Conservation (phyloP, 2,113 vertebrate genomes). For the Paradisaea rubra region DNA sequence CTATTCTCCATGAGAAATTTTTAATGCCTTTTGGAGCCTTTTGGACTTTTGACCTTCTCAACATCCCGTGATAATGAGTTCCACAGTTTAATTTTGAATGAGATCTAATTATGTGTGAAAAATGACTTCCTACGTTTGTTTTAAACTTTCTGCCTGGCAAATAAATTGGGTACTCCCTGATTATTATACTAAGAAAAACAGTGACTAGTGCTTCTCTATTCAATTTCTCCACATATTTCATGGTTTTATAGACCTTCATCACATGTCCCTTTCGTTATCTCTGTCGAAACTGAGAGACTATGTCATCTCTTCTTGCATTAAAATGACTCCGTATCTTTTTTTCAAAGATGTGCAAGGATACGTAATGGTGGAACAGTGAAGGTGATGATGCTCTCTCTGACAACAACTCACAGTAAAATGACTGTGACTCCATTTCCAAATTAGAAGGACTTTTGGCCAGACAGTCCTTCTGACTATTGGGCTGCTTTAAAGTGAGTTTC, state of each 20-base stretch:
- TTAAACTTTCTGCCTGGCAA: conserved; percentile 11
- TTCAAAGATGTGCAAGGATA: neutral
- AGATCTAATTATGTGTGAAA: conserved; percentile 31
- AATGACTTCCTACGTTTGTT: conserved; percentile 19
- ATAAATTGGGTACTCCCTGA: conserved; percentile 3
- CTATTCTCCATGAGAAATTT: neutral
- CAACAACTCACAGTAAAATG: neutral
- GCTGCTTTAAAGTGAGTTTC: neutral
- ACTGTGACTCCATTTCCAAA: neutral
- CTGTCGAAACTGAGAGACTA: neutral
- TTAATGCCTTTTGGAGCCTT: neutral
- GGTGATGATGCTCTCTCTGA: neutral
- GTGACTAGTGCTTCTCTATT: neutral
- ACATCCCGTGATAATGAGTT: neutral
- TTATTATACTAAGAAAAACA: neutral
- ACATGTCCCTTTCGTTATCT: neutral
- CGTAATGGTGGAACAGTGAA: neutral
- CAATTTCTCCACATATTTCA: neutral
- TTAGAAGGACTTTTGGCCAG: neutral
- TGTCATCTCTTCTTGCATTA: neutral
- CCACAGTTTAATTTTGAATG: conserved; percentile 1
- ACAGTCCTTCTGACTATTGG: neutral
- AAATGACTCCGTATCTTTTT: neutral
- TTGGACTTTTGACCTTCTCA: conserved; percentile 15
- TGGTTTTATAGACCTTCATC: neutral